Percentiles rank a stretch among this genome's conserved stretches.
These are phyloP conservation scores for Lasioglossum morio DNA, from an alignment of 2,888 invertebrate genomes.

Conservation along the genomic window DNA sequence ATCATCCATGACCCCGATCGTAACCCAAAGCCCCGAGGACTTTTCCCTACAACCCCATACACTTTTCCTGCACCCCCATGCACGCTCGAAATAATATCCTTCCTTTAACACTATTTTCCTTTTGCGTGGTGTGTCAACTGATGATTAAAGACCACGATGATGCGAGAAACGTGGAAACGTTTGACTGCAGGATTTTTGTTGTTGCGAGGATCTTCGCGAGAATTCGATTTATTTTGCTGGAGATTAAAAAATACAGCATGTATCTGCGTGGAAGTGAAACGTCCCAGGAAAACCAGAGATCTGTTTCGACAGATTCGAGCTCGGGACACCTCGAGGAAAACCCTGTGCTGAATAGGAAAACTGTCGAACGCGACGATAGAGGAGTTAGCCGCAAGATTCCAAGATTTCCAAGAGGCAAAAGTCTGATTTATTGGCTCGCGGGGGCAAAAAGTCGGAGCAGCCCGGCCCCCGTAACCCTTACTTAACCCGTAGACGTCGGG, in stretches of 20 bases:
- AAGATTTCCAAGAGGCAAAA: slow-evolving; percentile 40
- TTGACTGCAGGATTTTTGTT: too few relatives aligned
- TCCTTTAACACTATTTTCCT: slow-evolving; percentile 50
- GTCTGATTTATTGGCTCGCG: slow-evolving; percentile 74
- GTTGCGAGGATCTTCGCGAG: too few relatives aligned
- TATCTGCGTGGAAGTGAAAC: background rate
- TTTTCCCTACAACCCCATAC: slow-evolving; percentile 15
- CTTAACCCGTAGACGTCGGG: slow-evolving; percentile 64
- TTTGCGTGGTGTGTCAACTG: background rate
- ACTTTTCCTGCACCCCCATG: background rate
- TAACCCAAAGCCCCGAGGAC: slow-evolving; percentile 38
- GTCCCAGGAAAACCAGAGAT: background rate
- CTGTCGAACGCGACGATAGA: background rate
- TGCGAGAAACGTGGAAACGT: background rate
- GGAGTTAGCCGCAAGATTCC: background rate
- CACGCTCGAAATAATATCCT: slow-evolving; percentile 61
- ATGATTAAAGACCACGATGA: background rate
- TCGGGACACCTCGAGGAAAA: background rate
- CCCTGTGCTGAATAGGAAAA: background rate
- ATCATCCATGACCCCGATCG: slow-evolving; percentile 67
- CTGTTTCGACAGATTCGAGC: background rate
- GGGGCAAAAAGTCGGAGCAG: slow-evolving; percentile 47
- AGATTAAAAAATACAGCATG: background rate
- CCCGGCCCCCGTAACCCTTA: slow-evolving; percentile 74
- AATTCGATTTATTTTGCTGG: background rate